Conservation (phyloP, 2,888 invertebrate genomes). For the Monopis laevigella region DNA sequence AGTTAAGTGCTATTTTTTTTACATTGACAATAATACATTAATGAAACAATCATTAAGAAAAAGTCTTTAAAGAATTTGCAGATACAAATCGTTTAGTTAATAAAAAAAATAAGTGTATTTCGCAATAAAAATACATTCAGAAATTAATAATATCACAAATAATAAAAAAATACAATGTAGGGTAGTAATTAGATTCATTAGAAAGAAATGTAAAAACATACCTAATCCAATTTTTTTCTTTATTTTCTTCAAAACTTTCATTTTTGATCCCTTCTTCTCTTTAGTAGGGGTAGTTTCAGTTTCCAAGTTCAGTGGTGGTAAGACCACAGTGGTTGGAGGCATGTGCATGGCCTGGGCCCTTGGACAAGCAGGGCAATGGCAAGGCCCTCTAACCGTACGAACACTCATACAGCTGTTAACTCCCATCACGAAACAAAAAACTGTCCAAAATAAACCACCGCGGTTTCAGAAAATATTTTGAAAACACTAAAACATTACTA, state of each 20-base stretch:
- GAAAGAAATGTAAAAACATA: conserved; percentile 64
- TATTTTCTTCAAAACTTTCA: conserved; percentile 91
- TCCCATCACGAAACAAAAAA: conserved; percentile 35
- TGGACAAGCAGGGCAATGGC: conserved; percentile 64
- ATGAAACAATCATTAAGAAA: too few relatives aligned
- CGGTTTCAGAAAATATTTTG: background rate
- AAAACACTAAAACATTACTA: too few relatives aligned
- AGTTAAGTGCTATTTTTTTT: too few relatives aligned
- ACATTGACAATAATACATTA: too few relatives aligned
- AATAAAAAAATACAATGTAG: too few relatives aligned
- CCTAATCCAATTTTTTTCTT: conserved; percentile 89
- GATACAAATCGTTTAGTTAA: too few relatives aligned
- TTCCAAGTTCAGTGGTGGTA: conserved; percentile 57
- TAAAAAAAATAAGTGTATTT: too few relatives aligned
- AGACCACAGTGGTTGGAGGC: conserved; percentile 54
- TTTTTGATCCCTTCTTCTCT: conserved; percentile 70
- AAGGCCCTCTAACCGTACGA: conserved; percentile 60
- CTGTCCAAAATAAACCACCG: background rate
- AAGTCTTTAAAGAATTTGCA: too few relatives aligned
- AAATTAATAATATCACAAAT: too few relatives aligned
- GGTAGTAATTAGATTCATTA: too few relatives aligned
- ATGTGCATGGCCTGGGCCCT: conserved; percentile 43
- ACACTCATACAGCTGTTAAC: conserved; percentile 69
- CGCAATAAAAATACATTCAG: too few relatives aligned
- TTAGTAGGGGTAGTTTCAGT: conserved; percentile 55